phyloP scores from a whole-genome alignment of 2,888 invertebrate species.

The Tethea ocularis region DNA sequence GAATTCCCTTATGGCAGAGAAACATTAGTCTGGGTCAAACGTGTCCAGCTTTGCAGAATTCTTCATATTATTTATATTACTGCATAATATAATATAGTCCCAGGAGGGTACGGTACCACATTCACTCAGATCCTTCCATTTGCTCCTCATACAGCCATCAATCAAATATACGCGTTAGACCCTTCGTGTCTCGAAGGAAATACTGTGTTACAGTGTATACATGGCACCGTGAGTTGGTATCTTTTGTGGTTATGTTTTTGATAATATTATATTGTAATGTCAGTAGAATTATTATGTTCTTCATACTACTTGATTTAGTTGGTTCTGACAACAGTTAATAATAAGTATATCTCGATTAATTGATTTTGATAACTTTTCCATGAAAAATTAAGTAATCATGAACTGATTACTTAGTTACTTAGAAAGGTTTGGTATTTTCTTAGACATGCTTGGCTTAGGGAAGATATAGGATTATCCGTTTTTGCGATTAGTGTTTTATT shows the following conservation, averaged over 20 bases:
- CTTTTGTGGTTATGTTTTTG: not conserved
- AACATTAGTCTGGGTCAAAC: not conserved
- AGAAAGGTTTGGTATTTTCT: no score
- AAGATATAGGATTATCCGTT: no score
- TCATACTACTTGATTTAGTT: no score
- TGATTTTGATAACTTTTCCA: no score
- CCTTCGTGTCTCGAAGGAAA: not conserved
- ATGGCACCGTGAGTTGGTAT: not conserved
- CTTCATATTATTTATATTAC: not conserved
- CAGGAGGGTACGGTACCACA: not conserved
- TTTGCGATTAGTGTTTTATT: no score
- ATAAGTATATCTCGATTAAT: no score
- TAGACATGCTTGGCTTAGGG: no score
- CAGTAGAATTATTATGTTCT: no score
- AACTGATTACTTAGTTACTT: no score
- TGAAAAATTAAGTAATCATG: no score
- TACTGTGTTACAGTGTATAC: not conserved
- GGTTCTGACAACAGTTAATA: no score
- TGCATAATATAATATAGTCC: slow-evolving; percentile 2
- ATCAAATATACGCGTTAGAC: slow-evolving; percentile 2
- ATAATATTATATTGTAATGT: no score
- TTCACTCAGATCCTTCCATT: slow-evolving; percentile 2
- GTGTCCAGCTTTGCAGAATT: not conserved
- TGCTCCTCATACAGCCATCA: slow-evolving; percentile 1
- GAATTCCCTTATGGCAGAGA: not conserved